Evolutionary conservation across 2,888 invertebrate species (phyloP).

Genomic region (Pherbina coryleti): DNA sequence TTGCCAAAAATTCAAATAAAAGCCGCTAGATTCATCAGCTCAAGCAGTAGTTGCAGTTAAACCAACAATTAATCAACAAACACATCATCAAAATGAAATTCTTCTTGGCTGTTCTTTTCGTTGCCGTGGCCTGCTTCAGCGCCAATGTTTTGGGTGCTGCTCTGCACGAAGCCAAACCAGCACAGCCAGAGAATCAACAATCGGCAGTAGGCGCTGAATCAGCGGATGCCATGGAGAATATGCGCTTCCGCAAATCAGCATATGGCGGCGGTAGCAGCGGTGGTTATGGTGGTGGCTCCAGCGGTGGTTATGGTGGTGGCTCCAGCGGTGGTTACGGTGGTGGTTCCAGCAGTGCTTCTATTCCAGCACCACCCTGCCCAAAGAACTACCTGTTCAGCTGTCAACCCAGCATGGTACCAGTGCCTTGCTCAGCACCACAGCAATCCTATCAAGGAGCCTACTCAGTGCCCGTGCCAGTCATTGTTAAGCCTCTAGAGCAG

Average conservation of each 20-base stretch:
- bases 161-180: background rate
- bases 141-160: background rate
- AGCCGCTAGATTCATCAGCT: background rate
- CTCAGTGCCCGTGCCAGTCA: slow-evolving; percentile 13
- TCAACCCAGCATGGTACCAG: slow-evolving; percentile 55
- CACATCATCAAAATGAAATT: slow-evolving; percentile 22
- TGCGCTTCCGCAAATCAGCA: slow-evolving; percentile 25
- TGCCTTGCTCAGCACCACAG: slow-evolving; percentile 50
- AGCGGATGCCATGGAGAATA: slow-evolving; percentile 1
- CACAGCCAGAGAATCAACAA: slow-evolving; percentile 1
- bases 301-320: slow-evolving; percentile 37
- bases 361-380: slow-evolving; percentile 56
- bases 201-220: background rate
- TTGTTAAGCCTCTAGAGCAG: background rate
- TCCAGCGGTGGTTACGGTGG: slow-evolving; percentile 34
- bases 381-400: slow-evolving; percentile 60
- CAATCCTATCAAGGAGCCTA: slow-evolving; percentile 43
- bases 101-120: slow-evolving; percentile 9
- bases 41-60: slow-evolving; percentile 14
- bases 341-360: slow-evolving; percentile 32
- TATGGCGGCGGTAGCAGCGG: slow-evolving; percentile 18
- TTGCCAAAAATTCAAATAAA: slow-evolving; percentile 28
- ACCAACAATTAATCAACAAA: background rate
- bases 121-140: slow-evolving; percentile 1
- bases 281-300: slow-evolving; percentile 37